A percentile compares a stretch with the other conserved stretches of the same genome.
Conservation (phyloP, 2,888 invertebrate species). For the Lithosia quadra region DNA sequence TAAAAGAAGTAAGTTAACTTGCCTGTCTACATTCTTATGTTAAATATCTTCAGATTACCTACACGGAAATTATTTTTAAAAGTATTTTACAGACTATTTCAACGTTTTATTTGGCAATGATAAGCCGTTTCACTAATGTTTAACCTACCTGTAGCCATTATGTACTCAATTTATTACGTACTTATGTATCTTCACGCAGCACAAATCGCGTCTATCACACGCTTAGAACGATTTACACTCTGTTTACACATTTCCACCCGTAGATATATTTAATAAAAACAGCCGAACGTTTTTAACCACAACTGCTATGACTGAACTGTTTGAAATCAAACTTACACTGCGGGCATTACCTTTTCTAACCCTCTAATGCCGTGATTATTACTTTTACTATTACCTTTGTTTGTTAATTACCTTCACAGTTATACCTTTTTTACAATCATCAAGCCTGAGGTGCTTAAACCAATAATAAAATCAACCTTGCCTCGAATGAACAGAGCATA, state of each 20-base stretch:
- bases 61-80: constrained; percentile 16
- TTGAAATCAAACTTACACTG: constrained; percentile 70
- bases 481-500: constrained; percentile 40
- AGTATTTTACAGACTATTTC: constrained; percentile 13
- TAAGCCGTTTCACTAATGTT: constrained; percentile 26
- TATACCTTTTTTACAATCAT: constrained; percentile 64
- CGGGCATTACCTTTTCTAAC: constrained; percentile 60
- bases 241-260: constrained; percentile 20
- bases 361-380: constrained; percentile 77
- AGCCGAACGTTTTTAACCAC: constrained; percentile 23
- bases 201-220: constrained; percentile 27
- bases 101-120: constrained; percentile 14
- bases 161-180: constrained; percentile 27
- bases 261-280: constrained; percentile 27
- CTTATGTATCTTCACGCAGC: constrained; percentile 41
- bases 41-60: constrained; percentile 12
- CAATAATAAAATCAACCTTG: constrained; percentile 42
- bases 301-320: constrained; percentile 42
- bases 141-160: constrained; percentile 34
- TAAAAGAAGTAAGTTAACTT: neutral
- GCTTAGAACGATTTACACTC: constrained; percentile 23
- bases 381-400: constrained; percentile 73
- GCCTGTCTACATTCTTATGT: constrained; percentile 10
- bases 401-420: constrained; percentile 76
- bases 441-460: constrained; percentile 32